Evolutionary conservation across 2,797 vertebrate species (phyloP).

Genomic region (Phoxinus dragarum): DNA sequence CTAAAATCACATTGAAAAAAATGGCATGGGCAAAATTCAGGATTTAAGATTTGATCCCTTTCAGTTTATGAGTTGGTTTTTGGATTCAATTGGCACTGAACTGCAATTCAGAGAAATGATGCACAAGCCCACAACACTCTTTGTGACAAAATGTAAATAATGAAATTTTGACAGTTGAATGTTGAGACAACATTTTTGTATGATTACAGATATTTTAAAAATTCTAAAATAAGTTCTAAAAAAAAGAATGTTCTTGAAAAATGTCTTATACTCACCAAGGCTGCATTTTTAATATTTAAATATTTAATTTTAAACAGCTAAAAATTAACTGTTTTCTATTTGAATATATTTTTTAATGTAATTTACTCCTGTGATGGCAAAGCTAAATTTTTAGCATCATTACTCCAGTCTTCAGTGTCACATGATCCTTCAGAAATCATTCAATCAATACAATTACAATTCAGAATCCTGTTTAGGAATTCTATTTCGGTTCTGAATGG

Average conservation of each 20-base stretch:
- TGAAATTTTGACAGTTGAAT: not conserved
- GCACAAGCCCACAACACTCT: not conserved
- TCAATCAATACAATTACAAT: not conserved
- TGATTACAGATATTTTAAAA: not conserved
- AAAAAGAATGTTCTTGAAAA: not conserved
- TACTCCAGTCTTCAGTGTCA: not conserved
- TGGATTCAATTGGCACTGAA: not conserved
- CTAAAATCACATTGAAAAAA: not conserved
- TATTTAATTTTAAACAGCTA: too few relatives aligned
- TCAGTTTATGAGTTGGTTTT: not conserved
- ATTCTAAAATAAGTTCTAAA: not conserved
- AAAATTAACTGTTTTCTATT: not conserved
- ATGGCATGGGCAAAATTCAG: not conserved
- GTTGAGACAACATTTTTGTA: not conserved
- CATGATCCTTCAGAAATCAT: not conserved
- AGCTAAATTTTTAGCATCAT: not conserved
- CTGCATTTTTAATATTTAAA: not conserved
- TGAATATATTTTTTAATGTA: not conserved
- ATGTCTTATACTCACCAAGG: rapidly evolving
- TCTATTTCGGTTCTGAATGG: constrained; percentile 4
- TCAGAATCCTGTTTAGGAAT: not conserved
- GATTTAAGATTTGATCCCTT: constrained; percentile 4
- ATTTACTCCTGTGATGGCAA: not conserved
- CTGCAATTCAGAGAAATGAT: not conserved
- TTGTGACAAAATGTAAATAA: not conserved